Evolutionary conservation across 2,113 vertebrate genomes (phyloP), one percentile per base, ranked within the genome.

Genomic region (Apteryx owenii): DNA sequence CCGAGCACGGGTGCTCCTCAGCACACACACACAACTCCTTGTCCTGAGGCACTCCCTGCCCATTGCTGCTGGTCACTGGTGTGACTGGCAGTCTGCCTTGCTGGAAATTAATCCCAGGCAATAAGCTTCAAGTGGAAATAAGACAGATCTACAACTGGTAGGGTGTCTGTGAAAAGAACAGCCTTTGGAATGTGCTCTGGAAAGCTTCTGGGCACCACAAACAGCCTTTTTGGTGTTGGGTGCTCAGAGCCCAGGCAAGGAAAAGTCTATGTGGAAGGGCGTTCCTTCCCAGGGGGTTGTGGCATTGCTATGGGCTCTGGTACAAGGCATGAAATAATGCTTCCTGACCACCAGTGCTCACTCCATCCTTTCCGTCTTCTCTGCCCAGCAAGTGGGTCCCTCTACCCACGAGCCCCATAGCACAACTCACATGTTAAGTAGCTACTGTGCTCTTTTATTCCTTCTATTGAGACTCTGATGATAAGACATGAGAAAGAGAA

Each of bases 221-320:
- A 79, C 23, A 36, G n/a, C 60, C 19, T 64, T 48, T 21, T 20
- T 29, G 19, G 20, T 64, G n/a, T 9, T 46, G 66, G 20, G 28
- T 44, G 26, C 48, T 48, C 56, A 78, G 60, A 50, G 58, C 26
- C 33, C 12, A 33, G 50, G 85, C 29, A 26, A 90, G 17, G n/a
- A 80, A 40, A 48, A 56, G 15, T 33, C 53, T 4, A 5, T 14
- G 12, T 56, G 71, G 36, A 91, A 75, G 9, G 18, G 3, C 36
- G 3, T 0, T 0, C 31, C 23, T 4, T 15, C 33, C 6, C 66
- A 60, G 29, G 29, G 15, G 4, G 0, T 17, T n/a, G 25, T 50
- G 54, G 7, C 29, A 50, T 3, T 53, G 33, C 10, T 22, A 5
- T 7, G 48, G 5, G 5, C 44, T 60, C 36, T 58, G n/a, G 25